phyloP scores from a whole-genome alignment of 1,140 invertebrate genomes.

The Ladona fulva region DNA sequence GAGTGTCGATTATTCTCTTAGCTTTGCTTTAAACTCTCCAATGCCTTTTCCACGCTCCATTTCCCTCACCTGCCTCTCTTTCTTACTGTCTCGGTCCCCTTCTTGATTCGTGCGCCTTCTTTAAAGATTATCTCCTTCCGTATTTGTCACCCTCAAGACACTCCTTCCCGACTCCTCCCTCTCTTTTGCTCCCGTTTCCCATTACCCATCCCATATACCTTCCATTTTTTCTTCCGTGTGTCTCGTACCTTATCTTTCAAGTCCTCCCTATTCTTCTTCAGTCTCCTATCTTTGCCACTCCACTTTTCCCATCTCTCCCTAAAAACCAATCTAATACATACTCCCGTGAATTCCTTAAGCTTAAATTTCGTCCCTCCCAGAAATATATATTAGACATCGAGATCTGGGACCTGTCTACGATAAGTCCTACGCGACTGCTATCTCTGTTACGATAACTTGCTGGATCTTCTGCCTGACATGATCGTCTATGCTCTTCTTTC shows the following conservation, averaged over 20 bases:
- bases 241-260: no score
- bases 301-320: background rate
- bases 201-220: background rate
- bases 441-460: no score
- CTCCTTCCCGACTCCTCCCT: background rate
- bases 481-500: no score
- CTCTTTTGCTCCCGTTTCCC: background rate
- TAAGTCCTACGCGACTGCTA: no score
- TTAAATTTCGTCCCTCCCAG: no score
- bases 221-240: background rate
- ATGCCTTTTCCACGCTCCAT: background rate
- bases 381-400: no score
- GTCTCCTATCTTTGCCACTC: no score
- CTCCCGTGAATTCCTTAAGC: background rate
- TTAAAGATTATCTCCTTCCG: background rate
- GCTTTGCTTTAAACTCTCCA: background rate
- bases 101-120: background rate
- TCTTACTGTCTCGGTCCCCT: background rate
- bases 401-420: no score
- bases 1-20: no score
- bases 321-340: background rate
- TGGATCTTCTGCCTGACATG: no score
- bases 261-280: no score
- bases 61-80: background rate
- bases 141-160: constrained; percentile 4